Base-by-base conservation (phyloP, 2,888 invertebrate species). In the Galerucella pusilla region DNA sequence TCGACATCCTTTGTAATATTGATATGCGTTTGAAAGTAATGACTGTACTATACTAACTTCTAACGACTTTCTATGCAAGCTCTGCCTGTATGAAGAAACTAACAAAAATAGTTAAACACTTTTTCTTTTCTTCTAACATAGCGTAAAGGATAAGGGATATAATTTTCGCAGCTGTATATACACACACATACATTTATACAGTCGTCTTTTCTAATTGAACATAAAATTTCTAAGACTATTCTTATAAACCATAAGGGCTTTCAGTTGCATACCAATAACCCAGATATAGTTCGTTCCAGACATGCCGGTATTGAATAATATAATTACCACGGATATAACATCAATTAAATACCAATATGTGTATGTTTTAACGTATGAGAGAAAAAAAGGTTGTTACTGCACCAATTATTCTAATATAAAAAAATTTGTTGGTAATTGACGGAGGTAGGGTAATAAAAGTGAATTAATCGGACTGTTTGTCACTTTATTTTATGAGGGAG, bases 231-330 rank as follows among this genome's bases (percentile, higher is more conserved):
- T 59, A 72, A 72, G 72, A 72, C 72, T 66, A 72, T 66, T 28
- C 57, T 65, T 59, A 45, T 71, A 46, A 71, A 61, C 65, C 73
- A 76, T 76, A 73, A 76, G 75, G 75, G 75, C 65, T 57, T 63
- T 49, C 70, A 71, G 63, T 76, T 73, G 75, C 68, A 75, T 75
- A 69, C 61, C 69, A 75, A 75, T 75, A 61, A 75, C 73, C 76
- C 73, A 76, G 76, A 72, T 75, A 75, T 61, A 52, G 60, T 66
- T 60, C 65, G 65, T 54, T 16, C 12, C 45, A 59, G 59, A 72
- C 67, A 76, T 76, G 76, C 76, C 73, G 76, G 76, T 76, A 54
- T 64, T 63, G 67, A 64, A 70, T 69, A 68, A 68, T 69, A 71
- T 75, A 75, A 71, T 75, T 54, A 71, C 64, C 71, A 68, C 59